phyloP scores from a whole-genome alignment of 2,888 invertebrate genomes.

The Diabrotica balteata region DNA sequence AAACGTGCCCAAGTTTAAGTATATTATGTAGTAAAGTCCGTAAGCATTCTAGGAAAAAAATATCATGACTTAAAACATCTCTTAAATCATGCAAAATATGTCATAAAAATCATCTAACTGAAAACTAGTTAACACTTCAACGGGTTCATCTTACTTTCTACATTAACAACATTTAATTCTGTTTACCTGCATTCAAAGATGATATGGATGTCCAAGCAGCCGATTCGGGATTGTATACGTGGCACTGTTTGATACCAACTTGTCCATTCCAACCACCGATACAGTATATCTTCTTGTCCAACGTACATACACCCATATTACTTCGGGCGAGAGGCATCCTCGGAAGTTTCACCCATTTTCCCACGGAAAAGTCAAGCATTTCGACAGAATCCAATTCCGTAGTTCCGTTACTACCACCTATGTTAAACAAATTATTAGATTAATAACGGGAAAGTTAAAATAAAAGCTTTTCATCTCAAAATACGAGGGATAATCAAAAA shows the following conservation, averaged over 20 bases:
- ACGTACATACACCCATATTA: slow-evolving; percentile 73
- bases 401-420: slow-evolving; percentile 81
- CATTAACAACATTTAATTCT: too few species aligned
- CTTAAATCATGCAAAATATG: too few species aligned
- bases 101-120: too few species aligned
- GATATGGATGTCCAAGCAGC: slow-evolving; percentile 74
- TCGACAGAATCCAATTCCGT: slow-evolving; percentile 79
- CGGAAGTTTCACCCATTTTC: slow-evolving; percentile 60
- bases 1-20: too few species aligned
- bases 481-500: background rate
- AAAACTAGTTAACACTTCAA: too few species aligned
- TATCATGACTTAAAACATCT: too few species aligned
- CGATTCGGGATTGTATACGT: slow-evolving; percentile 70
- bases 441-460: background rate
- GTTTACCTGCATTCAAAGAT: slow-evolving; percentile 69
- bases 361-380: slow-evolving; percentile 61
- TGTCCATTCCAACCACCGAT: slow-evolving; percentile 82
- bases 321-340: slow-evolving; percentile 70
- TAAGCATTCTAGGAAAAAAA: too few species aligned
- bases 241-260: slow-evolving; percentile 75
- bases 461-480: background rate
- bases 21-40: too few species aligned
- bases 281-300: slow-evolving; percentile 73
- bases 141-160: too few species aligned
- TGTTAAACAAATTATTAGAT: background rate